Percentiles rank a stretch among this genome's conserved stretches.
These are phyloP conservation scores for Periplaneta americana DNA, from an alignment of 1,140 invertebrate genomes.

Conservation along the genomic window DNA sequence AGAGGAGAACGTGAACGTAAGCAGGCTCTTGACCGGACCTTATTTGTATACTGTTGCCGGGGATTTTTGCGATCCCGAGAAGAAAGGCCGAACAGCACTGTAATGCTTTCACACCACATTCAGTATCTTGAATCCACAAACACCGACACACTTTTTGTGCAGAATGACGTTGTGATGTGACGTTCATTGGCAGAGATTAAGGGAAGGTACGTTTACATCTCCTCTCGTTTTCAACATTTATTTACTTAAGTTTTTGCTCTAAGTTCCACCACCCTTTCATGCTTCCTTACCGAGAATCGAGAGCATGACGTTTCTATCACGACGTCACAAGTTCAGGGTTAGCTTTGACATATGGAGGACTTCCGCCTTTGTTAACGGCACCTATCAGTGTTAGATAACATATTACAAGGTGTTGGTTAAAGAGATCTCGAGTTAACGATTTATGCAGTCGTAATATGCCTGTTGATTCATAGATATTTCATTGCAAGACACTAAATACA, in stretches of 20 bases:
- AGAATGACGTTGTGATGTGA: neutral
- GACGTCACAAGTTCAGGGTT: neutral
- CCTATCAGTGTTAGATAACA: neutral
- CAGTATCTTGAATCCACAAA: neutral
- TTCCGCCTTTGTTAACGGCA: neutral
- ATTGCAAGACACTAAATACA: too few species aligned
- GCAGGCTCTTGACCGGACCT: too few species aligned
- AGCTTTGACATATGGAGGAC: neutral
- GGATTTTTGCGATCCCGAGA: neutral
- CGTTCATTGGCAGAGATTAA: neutral
- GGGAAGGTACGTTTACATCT: neutral
- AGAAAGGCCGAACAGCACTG: too few species aligned
- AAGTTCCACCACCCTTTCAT: neutral
- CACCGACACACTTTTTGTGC: neutral
- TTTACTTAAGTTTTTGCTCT: neutral
- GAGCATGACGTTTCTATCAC: neutral
- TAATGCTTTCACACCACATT: neutral
- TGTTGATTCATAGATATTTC: too few species aligned
- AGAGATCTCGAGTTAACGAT: too few species aligned
- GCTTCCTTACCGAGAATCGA: neutral
- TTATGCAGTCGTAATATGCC: too few species aligned
- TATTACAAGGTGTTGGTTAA: too few species aligned
- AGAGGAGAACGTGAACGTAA: too few species aligned
- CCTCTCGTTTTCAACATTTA: neutral
- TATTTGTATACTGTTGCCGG: too few species aligned